Base-by-base conservation (phyloP, 1,140 invertebrate species). In the Halesus radiatus region DNA sequence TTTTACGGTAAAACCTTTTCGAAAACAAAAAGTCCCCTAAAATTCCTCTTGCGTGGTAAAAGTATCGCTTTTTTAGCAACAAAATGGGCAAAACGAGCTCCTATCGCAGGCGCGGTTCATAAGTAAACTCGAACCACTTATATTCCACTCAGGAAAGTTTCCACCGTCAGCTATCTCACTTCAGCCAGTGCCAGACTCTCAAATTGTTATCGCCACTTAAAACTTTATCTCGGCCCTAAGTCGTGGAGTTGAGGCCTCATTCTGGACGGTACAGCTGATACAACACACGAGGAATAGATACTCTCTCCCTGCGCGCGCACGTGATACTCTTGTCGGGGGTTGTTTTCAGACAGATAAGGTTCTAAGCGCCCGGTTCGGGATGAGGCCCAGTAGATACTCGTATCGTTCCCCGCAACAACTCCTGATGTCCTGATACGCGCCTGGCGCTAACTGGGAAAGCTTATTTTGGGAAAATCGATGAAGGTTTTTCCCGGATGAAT, bases 181-280 rank as follows among this genome's bases (percentile, higher is more conserved):
- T 23, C 53, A 58, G 54, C 54, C 54, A 76, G 54, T 58, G 60
- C 60, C 56, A 78, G 76, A 68, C 60, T 78, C 60, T 78, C 76
- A 78, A 78, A 78, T 78, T 78, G 76, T 78, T 78, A 78, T 78
- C 76, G 18, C 76, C 76, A 78, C 76, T 78, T 78, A 78, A 78
- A 78, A 78, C 60, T 78, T 78, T 78, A 66, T 78, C 76, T 66
- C 76, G 76, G 62, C 60, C 60, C 60, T 62, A 32, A 76, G 56
- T 76, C 29, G 74, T 45, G 37, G 37, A 45, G 7, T 10, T 45
- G 37, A 13, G 37, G 10, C 37, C 37, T 45, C 10, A 45, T 45
- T 45, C 37, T 45, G 37, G 37, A 45, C 37, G 8, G 37, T 45
- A 45, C 37, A 45, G 37, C 10, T 45, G 37, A 45, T 3, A 45